A percentile compares a stretch with the other conserved stretches of the same genome.
These are phyloP conservation scores for Nasonia longicornis DNA, from an alignment of 1,140 invertebrate genomes.

Conservation along the genomic window DNA sequence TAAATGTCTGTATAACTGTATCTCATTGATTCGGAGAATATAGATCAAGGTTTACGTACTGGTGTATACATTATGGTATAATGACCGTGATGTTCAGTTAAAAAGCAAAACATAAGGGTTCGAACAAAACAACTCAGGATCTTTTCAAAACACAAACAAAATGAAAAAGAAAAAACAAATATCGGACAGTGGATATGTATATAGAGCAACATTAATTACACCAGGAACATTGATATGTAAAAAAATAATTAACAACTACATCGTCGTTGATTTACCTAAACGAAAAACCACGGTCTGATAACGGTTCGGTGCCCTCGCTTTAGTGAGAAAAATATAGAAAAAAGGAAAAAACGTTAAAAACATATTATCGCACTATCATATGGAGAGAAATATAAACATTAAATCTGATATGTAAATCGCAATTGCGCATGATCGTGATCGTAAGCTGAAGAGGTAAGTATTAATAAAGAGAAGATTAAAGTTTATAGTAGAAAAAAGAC, in stretches of 20 bases:
- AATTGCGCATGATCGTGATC: constrained; percentile 20
- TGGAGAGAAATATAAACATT: constrained; percentile 34
- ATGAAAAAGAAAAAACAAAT: not conserved
- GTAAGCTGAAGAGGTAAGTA: constrained; percentile 31
- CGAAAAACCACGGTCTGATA: constrained; percentile 68
- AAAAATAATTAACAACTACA: constrained; percentile 11
- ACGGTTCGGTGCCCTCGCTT: constrained; percentile 68
- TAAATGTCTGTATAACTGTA: not conserved
- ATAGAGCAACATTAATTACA: constrained; percentile 21
- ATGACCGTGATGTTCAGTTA: not conserved
- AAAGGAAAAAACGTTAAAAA: constrained; percentile 36
- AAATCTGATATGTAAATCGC: constrained; percentile 8
- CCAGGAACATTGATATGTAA: constrained; percentile 1
- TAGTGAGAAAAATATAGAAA: constrained; percentile 51
- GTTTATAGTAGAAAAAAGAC: not conserved
- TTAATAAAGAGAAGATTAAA: constrained; percentile 12
- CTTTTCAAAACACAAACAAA: not conserved
- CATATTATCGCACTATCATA: constrained; percentile 5
- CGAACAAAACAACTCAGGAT: not conserved
- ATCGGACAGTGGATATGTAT: not conserved
- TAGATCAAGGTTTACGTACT: not conserved
- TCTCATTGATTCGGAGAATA: not conserved
- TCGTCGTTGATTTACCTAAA: constrained; percentile 64
- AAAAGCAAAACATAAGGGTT: not conserved
- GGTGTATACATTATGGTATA: not conserved